phyloP scores from a whole-genome alignment of 1,140 invertebrate genomes.

The Lordiphosa mommai region DNA sequence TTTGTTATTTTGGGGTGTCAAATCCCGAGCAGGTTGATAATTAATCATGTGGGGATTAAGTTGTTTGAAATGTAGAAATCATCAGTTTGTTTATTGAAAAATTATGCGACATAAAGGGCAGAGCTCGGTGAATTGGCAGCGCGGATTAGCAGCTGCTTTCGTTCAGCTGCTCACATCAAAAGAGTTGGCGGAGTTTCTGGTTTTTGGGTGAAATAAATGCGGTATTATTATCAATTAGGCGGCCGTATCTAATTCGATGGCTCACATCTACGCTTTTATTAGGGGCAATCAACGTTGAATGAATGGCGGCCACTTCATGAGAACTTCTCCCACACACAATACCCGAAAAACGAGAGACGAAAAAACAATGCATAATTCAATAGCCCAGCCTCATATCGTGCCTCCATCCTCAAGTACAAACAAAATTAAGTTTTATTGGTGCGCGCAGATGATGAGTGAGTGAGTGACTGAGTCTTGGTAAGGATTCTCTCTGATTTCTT shows the following conservation, averaged over 20 bases:
- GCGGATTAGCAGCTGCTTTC: constrained; percentile 5
- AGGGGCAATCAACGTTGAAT: constrained; percentile 52
- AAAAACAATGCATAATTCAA: constrained; percentile 71
- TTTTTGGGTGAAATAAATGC: constrained; percentile 36
- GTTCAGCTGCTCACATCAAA: constrained; percentile 25
- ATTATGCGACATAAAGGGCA: constrained; percentile 52
- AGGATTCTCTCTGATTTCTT: constrained; percentile 60
- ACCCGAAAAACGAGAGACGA: too few relatives aligned
- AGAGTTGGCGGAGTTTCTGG: constrained; percentile 46
- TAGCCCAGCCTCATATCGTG: constrained; percentile 10
- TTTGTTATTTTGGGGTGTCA: constrained; percentile 21
- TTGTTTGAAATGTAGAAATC: constrained; percentile 54
- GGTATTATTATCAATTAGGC: constrained; percentile 72
- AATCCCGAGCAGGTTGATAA: constrained; percentile 63
- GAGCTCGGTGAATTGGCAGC: background rate
- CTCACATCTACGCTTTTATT: constrained; percentile 37
- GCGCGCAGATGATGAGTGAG: constrained; percentile 59
- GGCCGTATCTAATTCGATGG: constrained; percentile 45
- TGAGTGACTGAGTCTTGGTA: too few relatives aligned
- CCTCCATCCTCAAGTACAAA: constrained; percentile 40
- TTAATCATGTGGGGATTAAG: constrained; percentile 74
- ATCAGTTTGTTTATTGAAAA: constrained; percentile 66
- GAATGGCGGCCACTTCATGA: constrained; percentile 65
- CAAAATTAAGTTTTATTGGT: constrained; percentile 77
- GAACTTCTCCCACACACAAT: constrained; percentile 64